Evolutionary conservation across 2,797 vertebrate species (phyloP).

Genomic region (Melanitta fusca): DNA sequence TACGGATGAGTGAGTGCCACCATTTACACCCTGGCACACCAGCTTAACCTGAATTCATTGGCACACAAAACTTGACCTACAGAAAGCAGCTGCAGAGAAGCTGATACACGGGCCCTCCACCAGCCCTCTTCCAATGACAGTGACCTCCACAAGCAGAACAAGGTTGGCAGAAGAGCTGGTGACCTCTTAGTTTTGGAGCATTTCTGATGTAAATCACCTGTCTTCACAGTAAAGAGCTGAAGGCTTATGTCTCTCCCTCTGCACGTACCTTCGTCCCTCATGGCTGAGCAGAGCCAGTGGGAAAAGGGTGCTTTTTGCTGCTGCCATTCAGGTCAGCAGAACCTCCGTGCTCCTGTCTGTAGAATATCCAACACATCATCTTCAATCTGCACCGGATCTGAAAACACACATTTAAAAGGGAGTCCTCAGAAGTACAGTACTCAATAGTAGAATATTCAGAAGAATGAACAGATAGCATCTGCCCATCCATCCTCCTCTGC

Average conservation of each 20-base stretch:
- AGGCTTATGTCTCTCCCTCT: background rate
- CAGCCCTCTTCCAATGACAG: background rate
- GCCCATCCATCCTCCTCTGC: background rate
- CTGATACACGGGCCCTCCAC: background rate
- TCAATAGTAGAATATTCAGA: background rate
- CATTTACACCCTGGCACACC: background rate
- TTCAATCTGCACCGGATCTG: fast-evolving
- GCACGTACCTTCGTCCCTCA: background rate
- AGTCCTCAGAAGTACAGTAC: background rate
- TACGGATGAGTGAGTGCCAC: background rate
- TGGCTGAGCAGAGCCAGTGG: background rate
- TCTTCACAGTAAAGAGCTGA: background rate
- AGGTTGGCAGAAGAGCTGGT: background rate
- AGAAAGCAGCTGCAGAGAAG: background rate
- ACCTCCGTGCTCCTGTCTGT: background rate
- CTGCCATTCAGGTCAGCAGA: background rate
- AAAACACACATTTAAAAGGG: background rate
- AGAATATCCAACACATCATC: background rate
- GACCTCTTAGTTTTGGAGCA: background rate
- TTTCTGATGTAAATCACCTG: background rate
- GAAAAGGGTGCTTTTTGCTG: background rate
- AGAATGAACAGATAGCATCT: background rate
- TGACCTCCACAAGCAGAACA: background rate
- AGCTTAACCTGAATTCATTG: background rate
- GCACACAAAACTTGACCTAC: fast-evolving